Base-by-base conservation (phyloP, 1,140 invertebrate genomes). In the Delia radicum region DNA sequence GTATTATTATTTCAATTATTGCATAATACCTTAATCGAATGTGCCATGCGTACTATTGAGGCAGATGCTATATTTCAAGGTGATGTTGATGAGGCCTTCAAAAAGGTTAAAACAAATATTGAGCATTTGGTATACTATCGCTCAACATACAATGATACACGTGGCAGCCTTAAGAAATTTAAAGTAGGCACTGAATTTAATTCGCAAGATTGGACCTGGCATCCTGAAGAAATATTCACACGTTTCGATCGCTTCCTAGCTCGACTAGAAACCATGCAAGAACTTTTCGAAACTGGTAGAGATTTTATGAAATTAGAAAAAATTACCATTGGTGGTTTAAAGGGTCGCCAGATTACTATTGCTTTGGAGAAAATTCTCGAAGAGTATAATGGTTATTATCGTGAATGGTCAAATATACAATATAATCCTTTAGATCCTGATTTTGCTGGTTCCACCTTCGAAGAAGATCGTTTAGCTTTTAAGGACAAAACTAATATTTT, bases 251-350 rank as follows among this genome's bases (percentile, higher is more conserved):
- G 88, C 74, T 94, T 92, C 84, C 81, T 90, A 13, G 86, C 90
- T 24, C 85, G 93, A 75, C 86, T 89, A 5, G 67, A 81, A 37
- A 74, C 87, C 13, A 81, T 90, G 2, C 80, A 93, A 88, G 83
- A 87, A 12, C 87, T 95, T 77, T 91, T 95, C 80, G 89, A 91
- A 31, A 90, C 90, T 7, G 90, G 90, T 0, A 81, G 90, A 24
- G 94, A 95, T 81, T 95, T 94, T 82, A 86, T 91, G 55, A 95
- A 94, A 83, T 82, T 96, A 48, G 95, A 96, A 85, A 94, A 93
- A 86, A 88, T 95, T 21, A 93, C 94, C 84, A 88, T 95, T 46
- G 91, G 91, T 37, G 93, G 94, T 4, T 87, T 94, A 12, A 91
- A 91, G 82, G 92, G 93, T 15, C 89, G 91, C 77, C 87, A 87